Percentiles rank a stretch among this genome's conserved stretches.
Evolutionary conservation across 2,113 vertebrate genomes (phyloP).

Genomic region (Rhagologus leucostigma): DNA sequence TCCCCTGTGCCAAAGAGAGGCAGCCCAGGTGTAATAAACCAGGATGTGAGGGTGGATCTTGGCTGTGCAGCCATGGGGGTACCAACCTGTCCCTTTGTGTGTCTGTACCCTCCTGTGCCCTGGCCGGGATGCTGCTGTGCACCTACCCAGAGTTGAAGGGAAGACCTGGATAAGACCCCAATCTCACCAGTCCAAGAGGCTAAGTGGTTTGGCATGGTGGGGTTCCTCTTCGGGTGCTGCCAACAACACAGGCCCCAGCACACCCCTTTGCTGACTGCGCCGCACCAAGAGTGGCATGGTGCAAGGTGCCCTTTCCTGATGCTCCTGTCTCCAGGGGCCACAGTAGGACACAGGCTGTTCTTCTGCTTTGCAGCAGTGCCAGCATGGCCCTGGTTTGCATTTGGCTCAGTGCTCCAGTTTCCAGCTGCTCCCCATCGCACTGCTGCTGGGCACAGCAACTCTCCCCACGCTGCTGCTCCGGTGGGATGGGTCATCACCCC

Average conservation of each 20-base stretch:
- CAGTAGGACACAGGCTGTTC: not conserved
- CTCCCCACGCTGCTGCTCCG: fast-evolving
- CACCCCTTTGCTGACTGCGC: fast-evolving
- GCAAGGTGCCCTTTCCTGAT: not conserved
- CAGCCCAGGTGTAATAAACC: not conserved
- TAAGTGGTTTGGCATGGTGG: fast-evolving
- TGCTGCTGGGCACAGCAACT: not conserved
- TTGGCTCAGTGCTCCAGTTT: fast-evolving
- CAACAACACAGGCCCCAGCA: not conserved
- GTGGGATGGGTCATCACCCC: not conserved
- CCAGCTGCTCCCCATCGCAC: not conserved
- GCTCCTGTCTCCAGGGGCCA: not conserved
- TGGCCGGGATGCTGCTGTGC: not conserved
- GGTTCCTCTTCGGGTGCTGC: not conserved
- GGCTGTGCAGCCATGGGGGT: fast-evolving
- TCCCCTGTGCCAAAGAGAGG: fast-evolving
- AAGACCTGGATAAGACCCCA: not conserved
- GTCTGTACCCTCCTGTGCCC: not conserved
- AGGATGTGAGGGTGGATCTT: not conserved
- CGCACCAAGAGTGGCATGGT: fast-evolving
- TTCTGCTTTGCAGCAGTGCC: not conserved
- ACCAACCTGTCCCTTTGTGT: not conserved
- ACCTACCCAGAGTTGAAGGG: not conserved
- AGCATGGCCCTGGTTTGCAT: fast-evolving
- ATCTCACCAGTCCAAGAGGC: fast-evolving